Conservation (phyloP, 1,140 invertebrate genomes). For the Drosophila pectinifera region DNA sequence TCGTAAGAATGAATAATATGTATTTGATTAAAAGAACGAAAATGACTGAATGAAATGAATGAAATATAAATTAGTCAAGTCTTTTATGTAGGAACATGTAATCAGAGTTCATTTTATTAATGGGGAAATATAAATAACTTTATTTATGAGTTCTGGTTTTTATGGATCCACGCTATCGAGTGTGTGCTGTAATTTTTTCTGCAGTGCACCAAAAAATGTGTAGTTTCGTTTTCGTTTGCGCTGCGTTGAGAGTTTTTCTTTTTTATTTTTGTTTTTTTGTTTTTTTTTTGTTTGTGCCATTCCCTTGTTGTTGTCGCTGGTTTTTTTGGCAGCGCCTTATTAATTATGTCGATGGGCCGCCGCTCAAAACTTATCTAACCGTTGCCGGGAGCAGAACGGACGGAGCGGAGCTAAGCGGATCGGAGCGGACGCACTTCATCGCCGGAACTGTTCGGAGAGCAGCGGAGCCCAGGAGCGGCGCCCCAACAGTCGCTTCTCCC, state of each 20-base stretch:
- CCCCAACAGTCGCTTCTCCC: no score
- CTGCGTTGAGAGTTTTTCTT: constrained; percentile 51
- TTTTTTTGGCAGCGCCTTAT: constrained; percentile 72
- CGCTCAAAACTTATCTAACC: constrained; percentile 79
- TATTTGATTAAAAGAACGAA: no score
- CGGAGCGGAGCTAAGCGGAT: constrained; percentile 18
- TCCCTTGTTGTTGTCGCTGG: constrained; percentile 43
- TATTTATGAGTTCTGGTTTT: background rate
- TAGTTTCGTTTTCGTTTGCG: constrained; percentile 57
- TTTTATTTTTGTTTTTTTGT: constrained; percentile 23
- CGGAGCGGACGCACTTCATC: constrained; percentile 8
- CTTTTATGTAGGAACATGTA: no score
- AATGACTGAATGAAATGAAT: no score
- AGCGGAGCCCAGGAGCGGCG: constrained; percentile 12
- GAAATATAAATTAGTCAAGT: background rate
- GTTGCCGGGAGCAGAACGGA: constrained; percentile 57
- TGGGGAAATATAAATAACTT: no score
- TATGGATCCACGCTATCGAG: background rate
- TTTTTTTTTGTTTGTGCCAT: constrained; percentile 50
- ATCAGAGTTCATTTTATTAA: no score
- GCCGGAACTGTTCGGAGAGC: constrained; percentile 4
- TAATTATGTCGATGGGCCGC: constrained; percentile 73
- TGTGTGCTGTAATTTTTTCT: background rate
- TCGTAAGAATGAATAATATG: constrained; percentile 5
- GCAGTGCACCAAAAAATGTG: constrained; percentile 27